Base-by-base conservation (phyloP, 2,113 vertebrate genomes). In the Centropristis striata region DNA sequence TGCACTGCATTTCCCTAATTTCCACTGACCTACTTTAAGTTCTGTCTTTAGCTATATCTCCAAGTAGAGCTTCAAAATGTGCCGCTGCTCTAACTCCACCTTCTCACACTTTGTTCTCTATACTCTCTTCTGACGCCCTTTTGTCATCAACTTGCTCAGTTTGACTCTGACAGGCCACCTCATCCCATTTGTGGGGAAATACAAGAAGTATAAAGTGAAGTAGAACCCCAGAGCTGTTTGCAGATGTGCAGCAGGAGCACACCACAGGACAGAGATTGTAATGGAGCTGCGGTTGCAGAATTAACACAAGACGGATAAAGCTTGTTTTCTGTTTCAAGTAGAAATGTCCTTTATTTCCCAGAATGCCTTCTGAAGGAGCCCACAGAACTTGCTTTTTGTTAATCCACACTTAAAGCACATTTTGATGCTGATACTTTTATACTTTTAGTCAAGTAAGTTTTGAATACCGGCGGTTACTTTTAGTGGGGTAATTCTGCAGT, bases 1-100 rank as follows among this genome's bases (percentile, higher is more conserved):
- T 85, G 60, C 42, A 47, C 27, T 27, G 28, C 32, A 20, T 74
- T 83, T 75, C 50, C 8, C 37, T 67, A 16, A 78, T 86, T 83
- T 86, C 54, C 15, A 68, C 53, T 89, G 83, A 89, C 55, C 85
- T 84, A 86, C 66, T 85, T 89, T 60, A 5, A 39, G 16, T 42
- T 36, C n/a, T 49, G 15, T 55, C n/a, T 36, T n/a, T 9, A 39
- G 57, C 55, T 51, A 18, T 75, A 59, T 20, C 28, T 66, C 53
- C 51, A 14, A 63, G 36, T 23, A 14, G n/a, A 69, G 27, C 32
- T n/a, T 76, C 49, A 21, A 55, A 58, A 66, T 36, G 41, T 46
- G 23, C 53, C 36, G 23, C 0, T 53, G 44, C 7, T 67, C 32
- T 65, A 27, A 32, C 13, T 27, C 2, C 46, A 21, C 80, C 25